Evolutionary conservation across 2,888 invertebrate genomes (phyloP).

Genomic region (Parochlus steinenii): DNA sequence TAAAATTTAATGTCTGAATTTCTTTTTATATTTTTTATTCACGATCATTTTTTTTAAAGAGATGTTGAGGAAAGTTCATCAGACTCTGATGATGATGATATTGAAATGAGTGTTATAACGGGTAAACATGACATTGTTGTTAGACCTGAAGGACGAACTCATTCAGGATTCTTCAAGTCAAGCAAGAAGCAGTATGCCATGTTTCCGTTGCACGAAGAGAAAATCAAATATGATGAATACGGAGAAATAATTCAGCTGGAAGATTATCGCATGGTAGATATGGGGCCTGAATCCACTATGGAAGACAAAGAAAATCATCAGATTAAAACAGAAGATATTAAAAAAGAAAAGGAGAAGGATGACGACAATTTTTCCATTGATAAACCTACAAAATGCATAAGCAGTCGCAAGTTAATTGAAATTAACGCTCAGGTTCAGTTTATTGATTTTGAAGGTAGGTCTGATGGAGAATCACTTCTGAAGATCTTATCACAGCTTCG

Average conservation of each 20-base stretch:
- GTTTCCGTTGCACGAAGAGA: slow-evolving; percentile 89
- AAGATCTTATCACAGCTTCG: slow-evolving; percentile 67
- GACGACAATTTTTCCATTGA: slow-evolving; percentile 36
- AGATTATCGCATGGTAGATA: slow-evolving; percentile 73
- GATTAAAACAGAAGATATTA: slow-evolving; percentile 17
- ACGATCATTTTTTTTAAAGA: slow-evolving; percentile 26
- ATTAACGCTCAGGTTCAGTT: slow-evolving; percentile 78
- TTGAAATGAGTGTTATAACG: slow-evolving; percentile 68
- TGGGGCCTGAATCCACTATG: slow-evolving; percentile 21
- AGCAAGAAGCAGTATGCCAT: slow-evolving; percentile 88
- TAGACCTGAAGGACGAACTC: slow-evolving; percentile 50
- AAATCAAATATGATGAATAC: slow-evolving; percentile 85
- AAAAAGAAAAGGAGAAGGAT: slow-evolving; percentile 16
- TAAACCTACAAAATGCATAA: slow-evolving; percentile 81
- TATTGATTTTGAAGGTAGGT: slow-evolving; percentile 93
- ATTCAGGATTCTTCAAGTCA: slow-evolving; percentile 69
- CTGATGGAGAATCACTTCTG: slow-evolving; percentile 66
- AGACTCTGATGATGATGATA: slow-evolving; percentile 59
- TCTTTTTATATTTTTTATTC: slow-evolving; percentile 8
- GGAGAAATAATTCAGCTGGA: slow-evolving; percentile 89
- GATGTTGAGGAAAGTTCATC: slow-evolving; percentile 54
- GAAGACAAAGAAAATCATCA: slow-evolving; percentile 25
- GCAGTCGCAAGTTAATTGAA: slow-evolving; percentile 51
- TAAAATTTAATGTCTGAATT: too few relatives aligned
- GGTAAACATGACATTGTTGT: slow-evolving; percentile 82